A percentile compares a stretch with the other conserved stretches of the same genome.
These are phyloP conservation scores for Trididemnum miniatum DNA, from an alignment of 23 tunicate species.

Conservation along the genomic window DNA sequence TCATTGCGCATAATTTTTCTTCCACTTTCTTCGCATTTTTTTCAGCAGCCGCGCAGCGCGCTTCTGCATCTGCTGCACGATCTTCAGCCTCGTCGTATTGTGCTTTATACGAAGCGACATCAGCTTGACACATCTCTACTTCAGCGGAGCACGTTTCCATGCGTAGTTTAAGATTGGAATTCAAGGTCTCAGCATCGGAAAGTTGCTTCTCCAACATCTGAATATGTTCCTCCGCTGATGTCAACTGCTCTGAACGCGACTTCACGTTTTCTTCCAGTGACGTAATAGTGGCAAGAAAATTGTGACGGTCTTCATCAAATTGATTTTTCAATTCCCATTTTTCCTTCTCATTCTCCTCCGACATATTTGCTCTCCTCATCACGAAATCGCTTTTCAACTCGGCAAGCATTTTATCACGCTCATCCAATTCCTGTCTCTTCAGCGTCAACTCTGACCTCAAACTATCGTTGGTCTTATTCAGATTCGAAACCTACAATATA, in stretches of 20 bases:
- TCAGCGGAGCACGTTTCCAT: conserved; percentile 17
- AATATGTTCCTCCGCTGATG: conserved; percentile 51
- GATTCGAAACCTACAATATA: too few species aligned
- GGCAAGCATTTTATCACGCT: not conserved
- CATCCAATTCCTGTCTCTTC: not conserved
- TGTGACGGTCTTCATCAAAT: conserved; percentile 10
- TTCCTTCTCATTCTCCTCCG: conserved; percentile 35
- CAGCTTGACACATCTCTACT: conserved; percentile 6
- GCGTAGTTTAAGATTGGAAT: conserved; percentile 2
- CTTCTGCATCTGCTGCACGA: not conserved
- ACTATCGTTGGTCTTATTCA: too few species aligned
- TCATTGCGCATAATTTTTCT: conserved; percentile 26
- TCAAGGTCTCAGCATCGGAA: conserved; percentile 41
- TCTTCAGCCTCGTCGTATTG: not conserved
- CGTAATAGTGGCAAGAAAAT: not conserved
- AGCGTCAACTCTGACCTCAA: not conserved
- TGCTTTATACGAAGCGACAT: not conserved
- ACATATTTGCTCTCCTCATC: conserved; percentile 24
- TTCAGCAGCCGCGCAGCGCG: conserved; percentile 4
- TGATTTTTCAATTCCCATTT: conserved; percentile 37
- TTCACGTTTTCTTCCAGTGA: conserved; percentile 23
- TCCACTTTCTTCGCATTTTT: conserved; percentile 16
- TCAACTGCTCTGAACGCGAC: conserved; percentile 19
- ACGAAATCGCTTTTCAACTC: conserved; percentile 5
- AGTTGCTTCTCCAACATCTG: conserved; percentile 65